phyloP scores from a whole-genome alignment of 2,113 vertebrate genomes.

The Bubalus kerabau region DNA sequence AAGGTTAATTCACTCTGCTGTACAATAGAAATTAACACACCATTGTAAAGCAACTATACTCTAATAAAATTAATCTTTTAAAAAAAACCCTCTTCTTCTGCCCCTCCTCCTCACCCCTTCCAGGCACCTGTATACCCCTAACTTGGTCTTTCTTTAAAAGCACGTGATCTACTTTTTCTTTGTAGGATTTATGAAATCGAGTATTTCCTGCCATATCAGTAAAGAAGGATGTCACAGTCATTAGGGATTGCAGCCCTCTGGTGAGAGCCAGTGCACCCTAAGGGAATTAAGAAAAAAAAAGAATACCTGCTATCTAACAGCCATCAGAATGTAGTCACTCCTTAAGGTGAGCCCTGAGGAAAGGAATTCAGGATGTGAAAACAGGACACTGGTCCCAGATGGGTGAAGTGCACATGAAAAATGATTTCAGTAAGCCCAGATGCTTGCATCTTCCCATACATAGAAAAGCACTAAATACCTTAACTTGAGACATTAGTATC shows the following conservation, averaged over 20 bases:
- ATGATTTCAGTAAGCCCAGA: background rate
- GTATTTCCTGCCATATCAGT: background rate
- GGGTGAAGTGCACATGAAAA: background rate
- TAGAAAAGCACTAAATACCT: background rate
- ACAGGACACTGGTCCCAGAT: background rate
- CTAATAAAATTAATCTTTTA: background rate
- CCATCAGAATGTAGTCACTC: background rate
- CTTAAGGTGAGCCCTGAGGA: background rate
- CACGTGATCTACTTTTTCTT: background rate
- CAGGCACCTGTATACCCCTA: rapidly evolving
- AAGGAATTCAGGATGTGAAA: background rate
- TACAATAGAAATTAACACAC: background rate
- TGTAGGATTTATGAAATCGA: background rate
- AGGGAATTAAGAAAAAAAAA: background rate
- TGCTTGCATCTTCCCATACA: background rate
- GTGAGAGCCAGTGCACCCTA: background rate
- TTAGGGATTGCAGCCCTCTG: background rate
- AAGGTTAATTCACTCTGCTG: background rate
- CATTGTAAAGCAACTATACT: background rate
- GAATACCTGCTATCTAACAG: background rate
- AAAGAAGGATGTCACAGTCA: background rate
- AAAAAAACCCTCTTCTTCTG: background rate
- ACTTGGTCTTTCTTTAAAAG: background rate
- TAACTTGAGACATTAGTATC: background rate
- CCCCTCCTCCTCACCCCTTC: background rate